These are phyloP conservation scores for Mellilla xanthometata DNA, from an alignment of 2,888 invertebrate genomes.

Conservation along the genomic window DNA sequence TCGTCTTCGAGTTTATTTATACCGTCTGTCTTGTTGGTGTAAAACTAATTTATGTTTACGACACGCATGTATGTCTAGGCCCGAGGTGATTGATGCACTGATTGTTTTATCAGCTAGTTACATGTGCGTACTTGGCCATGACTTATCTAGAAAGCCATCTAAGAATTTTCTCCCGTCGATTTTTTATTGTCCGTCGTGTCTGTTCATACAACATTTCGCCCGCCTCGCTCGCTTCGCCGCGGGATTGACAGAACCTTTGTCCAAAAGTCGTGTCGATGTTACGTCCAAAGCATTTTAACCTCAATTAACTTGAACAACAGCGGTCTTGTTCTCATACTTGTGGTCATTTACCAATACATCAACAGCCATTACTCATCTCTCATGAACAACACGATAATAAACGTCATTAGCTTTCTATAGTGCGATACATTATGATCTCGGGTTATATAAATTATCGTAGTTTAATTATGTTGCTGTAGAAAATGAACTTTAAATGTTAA, in stretches of 20 bases:
- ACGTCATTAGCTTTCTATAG: constrained; percentile 64
- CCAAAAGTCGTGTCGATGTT: constrained; percentile 59
- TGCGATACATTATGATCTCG: constrained; percentile 51
- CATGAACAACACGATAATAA: constrained; percentile 52
- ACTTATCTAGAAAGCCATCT: constrained; percentile 47
- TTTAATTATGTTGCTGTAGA: constrained; percentile 22
- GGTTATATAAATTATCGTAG: constrained; percentile 33
- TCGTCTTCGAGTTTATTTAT: not conserved
- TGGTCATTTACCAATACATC: constrained; percentile 67
- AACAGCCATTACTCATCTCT: constrained; percentile 65
- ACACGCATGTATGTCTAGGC: constrained; percentile 16
- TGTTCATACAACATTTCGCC: constrained; percentile 41
- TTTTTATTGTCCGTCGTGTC: constrained; percentile 52
- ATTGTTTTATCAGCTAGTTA: constrained; percentile 30
- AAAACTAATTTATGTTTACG: not conserved
- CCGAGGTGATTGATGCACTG: constrained; percentile 35
- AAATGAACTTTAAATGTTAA: constrained; percentile 8
- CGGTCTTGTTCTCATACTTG: constrained; percentile 58
- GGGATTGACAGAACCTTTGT: constrained; percentile 67
- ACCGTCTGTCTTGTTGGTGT: not conserved
- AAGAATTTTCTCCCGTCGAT: constrained; percentile 54
- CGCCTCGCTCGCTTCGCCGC: constrained; percentile 30
- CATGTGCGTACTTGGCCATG: constrained; percentile 33
- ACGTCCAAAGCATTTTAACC: constrained; percentile 60
- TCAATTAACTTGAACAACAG: constrained; percentile 65